A percentile compares a stretch with the other conserved stretches of the same genome.
Evolutionary conservation across 2,797 vertebrate genomes (phyloP).

Genomic region (Fistularia commersonii): DNA sequence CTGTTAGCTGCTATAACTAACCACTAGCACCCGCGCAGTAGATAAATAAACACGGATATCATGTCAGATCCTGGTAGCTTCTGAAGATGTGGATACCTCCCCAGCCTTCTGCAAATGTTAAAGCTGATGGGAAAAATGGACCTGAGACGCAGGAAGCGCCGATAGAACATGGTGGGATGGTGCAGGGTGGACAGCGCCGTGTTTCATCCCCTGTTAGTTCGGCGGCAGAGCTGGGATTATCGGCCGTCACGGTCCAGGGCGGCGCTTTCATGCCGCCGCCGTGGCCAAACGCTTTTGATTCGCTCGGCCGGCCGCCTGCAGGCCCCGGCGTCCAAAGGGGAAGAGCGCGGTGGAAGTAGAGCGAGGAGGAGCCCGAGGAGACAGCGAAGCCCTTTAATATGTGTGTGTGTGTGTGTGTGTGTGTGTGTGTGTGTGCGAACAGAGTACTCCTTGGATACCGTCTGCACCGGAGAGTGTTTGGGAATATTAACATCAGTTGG

Average conservation of each 20-base stretch:
- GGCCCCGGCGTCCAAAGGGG: slow-evolving; percentile 48
- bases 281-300: slow-evolving; percentile 71
- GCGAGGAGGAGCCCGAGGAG: slow-evolving; percentile 31
- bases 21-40: too few relatives aligned
- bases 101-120: too few relatives aligned
- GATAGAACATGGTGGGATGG: slow-evolving; percentile 22
- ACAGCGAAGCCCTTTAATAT: slow-evolving; percentile 28
- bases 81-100: too few relatives aligned
- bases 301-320: slow-evolving; percentile 45
- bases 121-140: too few relatives aligned
- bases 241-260: slow-evolving; percentile 53
- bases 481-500: too few relatives aligned
- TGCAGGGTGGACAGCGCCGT: slow-evolving; percentile 18
- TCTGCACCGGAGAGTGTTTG: too few relatives aligned
- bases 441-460: not conserved
- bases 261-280: slow-evolving; percentile 65
- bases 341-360: slow-evolving; percentile 39
- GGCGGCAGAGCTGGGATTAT: slow-evolving; percentile 58
- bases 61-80: too few relatives aligned
- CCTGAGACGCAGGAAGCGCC: not conserved
- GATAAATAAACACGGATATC: too few relatives aligned
- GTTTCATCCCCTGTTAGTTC: slow-evolving; percentile 57
- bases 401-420: slow-evolving; percentile 3
- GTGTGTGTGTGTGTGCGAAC: not conserved
- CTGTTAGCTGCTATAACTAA: too few relatives aligned